Percentiles rank a stretch among this genome's conserved stretches.
Evolutionary conservation across 2,113 vertebrate genomes (phyloP).

Genomic region (Oxyura jamaicensis): DNA sequence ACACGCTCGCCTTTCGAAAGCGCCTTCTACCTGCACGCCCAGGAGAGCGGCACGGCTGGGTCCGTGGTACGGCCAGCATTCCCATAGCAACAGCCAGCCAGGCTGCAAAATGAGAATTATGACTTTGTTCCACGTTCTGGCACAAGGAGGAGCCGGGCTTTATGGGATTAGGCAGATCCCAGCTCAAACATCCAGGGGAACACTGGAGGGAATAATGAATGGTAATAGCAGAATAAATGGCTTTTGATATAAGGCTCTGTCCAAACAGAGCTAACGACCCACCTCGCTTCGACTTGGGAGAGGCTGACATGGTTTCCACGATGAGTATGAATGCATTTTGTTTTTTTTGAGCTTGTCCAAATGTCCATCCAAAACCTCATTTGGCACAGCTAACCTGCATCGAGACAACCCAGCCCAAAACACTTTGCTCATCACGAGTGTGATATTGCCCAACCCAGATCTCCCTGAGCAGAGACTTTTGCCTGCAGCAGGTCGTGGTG

Average conservation of each 20-base stretch:
- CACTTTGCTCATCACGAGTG: fast-evolving
- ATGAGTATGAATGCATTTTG: background rate
- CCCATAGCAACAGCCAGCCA: conserved; percentile 54
- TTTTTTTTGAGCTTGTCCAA: background rate
- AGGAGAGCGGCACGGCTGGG: background rate
- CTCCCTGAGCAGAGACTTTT: background rate
- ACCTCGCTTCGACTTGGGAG: background rate
- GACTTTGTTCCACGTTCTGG: background rate
- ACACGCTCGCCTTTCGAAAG: background rate
- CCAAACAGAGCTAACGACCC: conserved; percentile 12
- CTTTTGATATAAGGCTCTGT: conserved; percentile 12
- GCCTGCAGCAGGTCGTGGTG: background rate
- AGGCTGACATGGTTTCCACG: background rate
- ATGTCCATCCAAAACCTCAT: background rate
- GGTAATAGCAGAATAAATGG: conserved; percentile 22
- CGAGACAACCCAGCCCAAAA: background rate
- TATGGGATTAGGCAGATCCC: conserved; percentile 51
- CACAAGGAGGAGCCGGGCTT: conserved; percentile 21
- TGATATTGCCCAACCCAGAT: background rate
- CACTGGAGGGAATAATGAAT: conserved; percentile 31
- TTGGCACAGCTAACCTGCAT: background rate
- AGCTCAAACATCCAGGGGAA: conserved; percentile 55
- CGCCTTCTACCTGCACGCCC: background rate
- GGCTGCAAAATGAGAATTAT: conserved; percentile 10
- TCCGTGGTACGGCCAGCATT: background rate